Conservation (phyloP, 2,113 vertebrate species). For the Archocentrus centrarchus region DNA sequence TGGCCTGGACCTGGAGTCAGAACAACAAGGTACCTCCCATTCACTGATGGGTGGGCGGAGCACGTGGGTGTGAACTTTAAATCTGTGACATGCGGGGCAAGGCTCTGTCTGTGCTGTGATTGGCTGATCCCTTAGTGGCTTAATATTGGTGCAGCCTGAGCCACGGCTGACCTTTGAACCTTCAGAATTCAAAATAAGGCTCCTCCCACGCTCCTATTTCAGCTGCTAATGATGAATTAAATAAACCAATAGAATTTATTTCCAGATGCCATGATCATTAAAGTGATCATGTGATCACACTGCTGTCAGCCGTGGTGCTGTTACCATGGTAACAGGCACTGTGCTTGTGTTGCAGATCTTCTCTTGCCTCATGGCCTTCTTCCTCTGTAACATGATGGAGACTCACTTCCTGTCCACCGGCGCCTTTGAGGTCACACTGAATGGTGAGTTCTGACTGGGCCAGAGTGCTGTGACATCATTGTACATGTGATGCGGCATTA, state of each 20-base stretch:
- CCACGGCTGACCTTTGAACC: background rate
- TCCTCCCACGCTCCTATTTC: background rate
- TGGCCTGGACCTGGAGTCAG: conserved; percentile 81
- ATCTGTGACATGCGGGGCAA: too few relatives aligned
- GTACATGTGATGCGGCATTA: background rate
- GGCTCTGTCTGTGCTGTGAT: background rate
- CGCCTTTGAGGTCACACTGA: conserved; percentile 81
- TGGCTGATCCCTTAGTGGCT: background rate
- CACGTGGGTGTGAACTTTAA: background rate
- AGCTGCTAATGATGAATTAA: background rate
- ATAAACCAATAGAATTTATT: too few relatives aligned
- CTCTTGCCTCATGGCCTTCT: conserved; percentile 83
- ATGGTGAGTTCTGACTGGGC: conserved; percentile 66
- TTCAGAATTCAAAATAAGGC: background rate
- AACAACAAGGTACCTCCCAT: conserved; percentile 80
- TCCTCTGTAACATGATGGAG: conserved; percentile 84
- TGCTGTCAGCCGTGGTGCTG: background rate
- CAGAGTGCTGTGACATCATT: background rate
- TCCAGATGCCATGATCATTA: too few relatives aligned
- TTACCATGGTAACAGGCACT: background rate
- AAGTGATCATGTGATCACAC: too few relatives aligned
- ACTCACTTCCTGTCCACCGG: conserved; percentile 83
- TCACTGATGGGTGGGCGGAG: background rate
- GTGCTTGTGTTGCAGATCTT: conserved; percentile 75
- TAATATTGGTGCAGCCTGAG: background rate